Conservation (phyloP, 2,113 vertebrate genomes). For the Gallinago media region DNA sequence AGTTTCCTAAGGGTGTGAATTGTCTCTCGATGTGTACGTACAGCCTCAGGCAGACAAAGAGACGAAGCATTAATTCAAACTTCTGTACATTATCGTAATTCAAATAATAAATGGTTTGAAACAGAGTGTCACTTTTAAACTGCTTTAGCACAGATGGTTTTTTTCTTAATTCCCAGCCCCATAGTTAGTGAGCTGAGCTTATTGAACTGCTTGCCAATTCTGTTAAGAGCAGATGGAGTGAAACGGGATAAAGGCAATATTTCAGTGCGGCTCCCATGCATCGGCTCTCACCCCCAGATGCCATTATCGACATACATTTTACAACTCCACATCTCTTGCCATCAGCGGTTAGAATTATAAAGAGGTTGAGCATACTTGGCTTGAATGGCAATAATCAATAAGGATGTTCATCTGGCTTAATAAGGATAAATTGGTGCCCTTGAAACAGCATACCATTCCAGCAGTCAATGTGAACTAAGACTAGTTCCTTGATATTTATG, state of each 20-base stretch:
- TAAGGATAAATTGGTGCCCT: constrained; percentile 44
- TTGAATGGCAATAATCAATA: constrained; percentile 31
- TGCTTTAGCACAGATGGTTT: constrained; percentile 29
- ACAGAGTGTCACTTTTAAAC: constrained; percentile 18
- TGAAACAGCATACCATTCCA: background rate
- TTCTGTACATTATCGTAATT: constrained; percentile 6
- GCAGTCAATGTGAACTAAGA: background rate
- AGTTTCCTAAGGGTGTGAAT: background rate
- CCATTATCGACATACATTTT: constrained; percentile 2
- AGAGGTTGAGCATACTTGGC: background rate
- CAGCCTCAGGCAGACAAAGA: background rate
- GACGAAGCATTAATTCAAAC: background rate
- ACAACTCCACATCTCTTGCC: background rate
- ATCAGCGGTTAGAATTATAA: background rate
- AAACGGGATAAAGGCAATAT: constrained; percentile 16
- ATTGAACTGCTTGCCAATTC: constrained; percentile 47
- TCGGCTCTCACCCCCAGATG: background rate
- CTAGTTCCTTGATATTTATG: background rate
- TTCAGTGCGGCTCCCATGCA: background rate
- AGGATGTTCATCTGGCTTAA: constrained; percentile 11
- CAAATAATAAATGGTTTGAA: background rate
- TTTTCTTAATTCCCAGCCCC: constrained; percentile 38
- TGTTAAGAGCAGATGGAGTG: constrained; percentile 53
- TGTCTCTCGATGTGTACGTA: background rate
- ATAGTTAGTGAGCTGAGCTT: constrained; percentile 4